Evolutionary conservation across 2,113 vertebrate species (phyloP).

Genomic region (Elephantulus edwardii): DNA sequence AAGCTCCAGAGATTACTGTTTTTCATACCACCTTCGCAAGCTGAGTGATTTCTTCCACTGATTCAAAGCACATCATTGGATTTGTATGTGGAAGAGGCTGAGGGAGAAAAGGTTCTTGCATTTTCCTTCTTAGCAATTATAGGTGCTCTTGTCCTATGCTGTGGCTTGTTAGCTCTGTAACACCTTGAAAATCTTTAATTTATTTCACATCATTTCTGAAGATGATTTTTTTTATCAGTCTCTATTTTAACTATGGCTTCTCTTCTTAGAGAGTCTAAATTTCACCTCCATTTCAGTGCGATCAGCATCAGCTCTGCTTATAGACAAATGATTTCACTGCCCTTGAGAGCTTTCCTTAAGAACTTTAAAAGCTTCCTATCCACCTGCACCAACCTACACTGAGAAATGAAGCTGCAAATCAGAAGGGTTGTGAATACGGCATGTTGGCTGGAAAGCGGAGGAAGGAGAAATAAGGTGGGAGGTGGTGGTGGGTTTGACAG

Average conservation of each 20-base stretch:
- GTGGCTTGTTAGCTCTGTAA: constrained; percentile 36
- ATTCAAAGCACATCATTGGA: constrained; percentile 56
- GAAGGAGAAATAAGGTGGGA: not conserved
- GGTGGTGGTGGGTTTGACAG: not conserved
- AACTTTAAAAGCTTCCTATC: constrained; percentile 19
- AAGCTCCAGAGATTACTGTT: constrained; percentile 35
- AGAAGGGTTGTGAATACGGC: not conserved
- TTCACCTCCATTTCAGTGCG: not conserved
- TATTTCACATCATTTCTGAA: constrained; percentile 48
- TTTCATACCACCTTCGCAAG: constrained; percentile 56
- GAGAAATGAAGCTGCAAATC: not conserved
- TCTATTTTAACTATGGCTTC: constrained; percentile 50
- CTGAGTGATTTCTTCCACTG: constrained; percentile 52
- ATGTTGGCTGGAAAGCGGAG: not conserved
- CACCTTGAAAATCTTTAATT: constrained; percentile 58
- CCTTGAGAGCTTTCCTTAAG: constrained; percentile 30
- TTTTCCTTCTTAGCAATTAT: constrained; percentile 58
- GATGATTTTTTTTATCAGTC: constrained; percentile 7
- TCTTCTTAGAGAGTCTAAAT: constrained; percentile 48
- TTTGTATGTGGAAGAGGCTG: constrained; percentile 48
- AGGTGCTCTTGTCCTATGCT: constrained; percentile 30
- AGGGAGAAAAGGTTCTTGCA: constrained; percentile 37
- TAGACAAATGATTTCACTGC: constrained; percentile 38
- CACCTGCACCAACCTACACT: not conserved
- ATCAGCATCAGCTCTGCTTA: constrained; percentile 25